Evolutionary conservation across 2,113 vertebrate genomes (phyloP), one percentile per base, ranked within the genome.

Genomic region (Xerus inauris): DNA sequence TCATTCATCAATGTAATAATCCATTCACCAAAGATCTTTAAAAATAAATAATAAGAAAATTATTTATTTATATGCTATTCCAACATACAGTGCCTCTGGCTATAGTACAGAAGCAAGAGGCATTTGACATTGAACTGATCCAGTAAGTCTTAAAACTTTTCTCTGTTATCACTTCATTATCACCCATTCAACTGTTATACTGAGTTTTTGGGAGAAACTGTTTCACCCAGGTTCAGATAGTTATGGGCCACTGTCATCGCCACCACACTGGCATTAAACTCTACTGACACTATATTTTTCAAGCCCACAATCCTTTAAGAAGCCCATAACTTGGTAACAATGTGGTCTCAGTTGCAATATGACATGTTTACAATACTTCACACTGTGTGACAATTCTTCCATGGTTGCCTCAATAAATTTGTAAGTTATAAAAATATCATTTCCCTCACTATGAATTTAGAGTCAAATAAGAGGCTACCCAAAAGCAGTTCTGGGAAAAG

Each of bases 11-110:
- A 45, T 47, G 54, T 62, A 82, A 79, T 64, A 45, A 75, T 54
- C 69, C 40, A 77, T 67, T 96, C 75, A 94, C 22, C 24, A 76
- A 80, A 94, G 38, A 83, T 75, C 64, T 92, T 93, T 87, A 72
- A 91, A 91, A 77, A 51, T 32, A 86, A 77, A 42, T 76, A 42
- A 90, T 30, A 87, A 24, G 5, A 81, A 83, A 64, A 92, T 40
- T 47, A 89, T 72, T 87, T 45, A 93, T 57, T 75, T 89, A 92
- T 75, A 35, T 42, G 12, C 17, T 38, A 22, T 72, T 82, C n/a
- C 10, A 26, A 38, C 16, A n/a, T 62, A 20, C 49, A 38, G 71
- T 26, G 22, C 57, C 38, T 54, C 64, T 22, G 20, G 20, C 65
- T 90, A 69, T 47, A 65, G 30, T 42, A 16, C 6, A 75, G n/a